Conservation (phyloP, 2,797 vertebrate species). For the Silurus lanzhouensis region DNA sequence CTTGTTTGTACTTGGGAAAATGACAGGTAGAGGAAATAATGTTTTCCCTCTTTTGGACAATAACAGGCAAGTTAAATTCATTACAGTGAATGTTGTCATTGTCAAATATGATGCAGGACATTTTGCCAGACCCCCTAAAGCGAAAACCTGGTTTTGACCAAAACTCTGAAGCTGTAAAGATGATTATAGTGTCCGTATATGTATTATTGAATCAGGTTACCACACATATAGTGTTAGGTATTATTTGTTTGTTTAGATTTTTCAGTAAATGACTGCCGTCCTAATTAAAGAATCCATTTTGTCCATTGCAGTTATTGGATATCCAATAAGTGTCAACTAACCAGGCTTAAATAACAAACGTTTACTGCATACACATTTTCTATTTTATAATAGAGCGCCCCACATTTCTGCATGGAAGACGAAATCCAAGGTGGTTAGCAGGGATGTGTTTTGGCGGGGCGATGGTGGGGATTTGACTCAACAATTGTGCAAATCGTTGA, state of each 20-base stretch:
- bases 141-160: background rate
- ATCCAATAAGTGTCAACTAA: background rate
- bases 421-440: background rate
- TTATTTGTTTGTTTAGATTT: background rate
- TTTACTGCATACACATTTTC: background rate
- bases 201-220: background rate
- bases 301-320: too few species aligned
- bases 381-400: background rate
- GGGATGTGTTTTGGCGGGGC: background rate
- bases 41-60: background rate
- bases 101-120: background rate
- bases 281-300: background rate
- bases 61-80: background rate
- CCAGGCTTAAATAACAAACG: background rate
- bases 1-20: background rate
- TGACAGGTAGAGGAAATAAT: background rate
- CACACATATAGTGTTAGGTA: background rate
- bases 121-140: background rate
- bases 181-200: background rate
- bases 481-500: background rate
- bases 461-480: background rate
- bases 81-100: background rate
- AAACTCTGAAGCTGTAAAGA: background rate
- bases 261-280: background rate
- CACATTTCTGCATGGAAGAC: background rate